These are phyloP conservation scores for Pseudopodoces humilis DNA, from an alignment of 2,113 vertebrate genomes.

Conservation along the genomic window DNA sequence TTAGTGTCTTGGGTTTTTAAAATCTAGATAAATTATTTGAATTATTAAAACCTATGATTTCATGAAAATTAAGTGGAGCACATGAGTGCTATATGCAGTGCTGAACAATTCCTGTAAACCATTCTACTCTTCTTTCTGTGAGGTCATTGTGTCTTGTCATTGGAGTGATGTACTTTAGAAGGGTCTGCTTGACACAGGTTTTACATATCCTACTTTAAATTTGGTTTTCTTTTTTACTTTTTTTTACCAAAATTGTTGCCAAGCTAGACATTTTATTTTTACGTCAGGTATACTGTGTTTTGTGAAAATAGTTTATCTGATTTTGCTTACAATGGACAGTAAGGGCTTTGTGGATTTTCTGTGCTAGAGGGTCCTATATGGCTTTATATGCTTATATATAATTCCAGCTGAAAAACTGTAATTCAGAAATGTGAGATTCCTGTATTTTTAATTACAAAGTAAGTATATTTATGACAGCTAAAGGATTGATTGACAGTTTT, in stretches of 20 bases:
- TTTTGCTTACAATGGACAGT: slow-evolving; percentile 39
- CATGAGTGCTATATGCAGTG: not conserved
- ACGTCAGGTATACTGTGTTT: not conserved
- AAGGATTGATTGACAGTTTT: not conserved
- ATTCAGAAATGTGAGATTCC: slow-evolving; percentile 20
- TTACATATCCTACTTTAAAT: not conserved
- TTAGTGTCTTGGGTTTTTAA: not conserved
- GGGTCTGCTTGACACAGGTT: not conserved
- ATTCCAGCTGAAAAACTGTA: not conserved
- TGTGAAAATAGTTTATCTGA: slow-evolving; percentile 21
- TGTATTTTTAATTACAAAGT: slow-evolving; percentile 42
- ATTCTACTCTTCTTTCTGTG: not conserved
- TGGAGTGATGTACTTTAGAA: not conserved
- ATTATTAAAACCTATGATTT: slow-evolving; percentile 2
- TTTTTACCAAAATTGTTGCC: not conserved
- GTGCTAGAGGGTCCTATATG: slow-evolving; percentile 41
- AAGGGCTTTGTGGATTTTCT: slow-evolving; percentile 52
- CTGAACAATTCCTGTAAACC: not conserved
- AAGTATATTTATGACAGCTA: slow-evolving; percentile 51
- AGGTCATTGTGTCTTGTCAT: not conserved
- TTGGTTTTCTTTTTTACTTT: not conserved
- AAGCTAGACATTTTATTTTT: not conserved
- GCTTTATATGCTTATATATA: slow-evolving; percentile 46
- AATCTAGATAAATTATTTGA: slow-evolving; percentile 15
- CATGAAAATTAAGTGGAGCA: not conserved